Evolutionary conservation across 2,797 vertebrate genomes (phyloP), one percentile per base, ranked within the genome.

Genomic region (Morelia viridis): DNA sequence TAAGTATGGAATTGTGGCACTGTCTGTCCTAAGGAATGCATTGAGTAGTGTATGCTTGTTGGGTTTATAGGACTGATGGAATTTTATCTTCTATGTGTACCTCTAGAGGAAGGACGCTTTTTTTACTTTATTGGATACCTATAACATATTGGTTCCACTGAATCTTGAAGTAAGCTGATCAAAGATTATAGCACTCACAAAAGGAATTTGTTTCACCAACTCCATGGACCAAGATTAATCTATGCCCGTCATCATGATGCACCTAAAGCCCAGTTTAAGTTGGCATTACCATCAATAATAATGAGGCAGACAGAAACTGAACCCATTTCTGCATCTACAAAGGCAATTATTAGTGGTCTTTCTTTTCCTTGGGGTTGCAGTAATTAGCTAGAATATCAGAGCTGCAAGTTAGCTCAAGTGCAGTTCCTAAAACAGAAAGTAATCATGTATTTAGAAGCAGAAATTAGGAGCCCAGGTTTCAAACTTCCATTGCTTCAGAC

Each of bases 221-320:
- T 83, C 68, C 57, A 56, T 85, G 13, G 53, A 71, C 12, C 91
- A 92, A 46, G 5, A 53, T 50, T 83, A 87, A 92, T 87, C 87
- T 87, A 65, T 15, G 26, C 60, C 58, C 56, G 60, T 61, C 89
- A 65, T 26, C 31, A 88, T 88, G 89, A 41, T 41, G 46, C 15
- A 87, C 46, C 85, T 89, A 92, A 92, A 87, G 24, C n/a, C 58
- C 64, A 68, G 46, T 53, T 17, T 80, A 88, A 76, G 4, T 2
- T 41, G 68, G 28, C n/a, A 87, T 76, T 62, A 87, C 71, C 41
- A 90, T 24, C 84, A 87, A 28, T 41, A 61, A 35, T 71, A 85
- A 64, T 31, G 80, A 89, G 26, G 53, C 53, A 92, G 50, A 58
- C 19, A 64, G 53, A 65, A 65, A 89, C 26, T 13, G 10, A 61